Evolutionary conservation across 2,113 vertebrate species (phyloP), one percentile per base, ranked within the genome.

Genomic region (Brachionichthys hirsutus): DNA sequence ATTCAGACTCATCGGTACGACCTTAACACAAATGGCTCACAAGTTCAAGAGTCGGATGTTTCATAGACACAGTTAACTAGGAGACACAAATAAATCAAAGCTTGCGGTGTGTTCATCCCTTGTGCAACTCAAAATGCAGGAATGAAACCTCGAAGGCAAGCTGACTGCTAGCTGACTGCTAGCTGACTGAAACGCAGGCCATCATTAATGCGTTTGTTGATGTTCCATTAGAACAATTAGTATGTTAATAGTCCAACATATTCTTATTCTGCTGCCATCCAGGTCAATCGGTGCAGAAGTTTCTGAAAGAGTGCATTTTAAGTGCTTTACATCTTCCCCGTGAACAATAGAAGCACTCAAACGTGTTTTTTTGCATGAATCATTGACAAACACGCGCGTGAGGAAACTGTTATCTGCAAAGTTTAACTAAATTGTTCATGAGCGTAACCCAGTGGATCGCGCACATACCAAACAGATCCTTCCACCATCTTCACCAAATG

Each of bases 391-490:
- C 54, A 9, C 30, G 85, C 52, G 38, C 64, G 70, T 75, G 70
- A 76, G 66, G 77, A 88, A 78, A 67, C 61, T 62, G 85, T 78
- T 88, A 86, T 87, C 89, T 82, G 68, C 83, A 84, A 67, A 85
- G 75, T 70, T 77, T 84, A 85, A 88, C 80, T 92, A 73, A 88
- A 92, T 90, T 80, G 88, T 90, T 90, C 63, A 90, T 88, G 82
- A 86, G 44, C 44, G 63, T 18, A 81, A 90, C 85, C 87, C 85
- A 67, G 81, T 71, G 89, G 84, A 84, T 75, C 80, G 80, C 81
- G 77, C 79, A 82, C n/a, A n/a, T n/a, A n/a, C 78, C 81, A 86
- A 87, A 85, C 82, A 85, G 67, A 83, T 63, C 67, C 65, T 55
- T 68, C 86, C 80, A 83, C 84, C 80, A 82, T 85, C 75, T 83